These are phyloP conservation scores for Pseudachorutes palmiensis DNA, from an alignment of 1,140 invertebrate species.

Conservation along the genomic window DNA sequence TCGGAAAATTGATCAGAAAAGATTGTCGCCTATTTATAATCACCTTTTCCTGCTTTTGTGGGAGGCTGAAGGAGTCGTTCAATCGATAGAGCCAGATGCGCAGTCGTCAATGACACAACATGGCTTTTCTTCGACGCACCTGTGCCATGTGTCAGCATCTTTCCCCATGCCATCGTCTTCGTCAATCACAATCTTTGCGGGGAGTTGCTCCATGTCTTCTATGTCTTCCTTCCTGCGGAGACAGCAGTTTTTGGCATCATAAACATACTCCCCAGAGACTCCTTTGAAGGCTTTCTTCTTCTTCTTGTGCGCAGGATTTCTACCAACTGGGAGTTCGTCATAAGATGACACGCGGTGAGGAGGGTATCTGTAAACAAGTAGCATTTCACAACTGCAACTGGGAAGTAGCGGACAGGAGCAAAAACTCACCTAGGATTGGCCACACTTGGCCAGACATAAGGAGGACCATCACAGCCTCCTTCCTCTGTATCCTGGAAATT, in stretches of 20 bases:
- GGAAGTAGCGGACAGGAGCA: too few species aligned
- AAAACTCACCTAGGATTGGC: slow-evolving; percentile 5
- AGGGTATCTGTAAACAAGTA: neutral
- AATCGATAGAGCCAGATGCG: too few species aligned
- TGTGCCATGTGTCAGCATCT: too few species aligned
- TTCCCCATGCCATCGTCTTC: neutral
- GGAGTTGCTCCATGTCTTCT: neutral
- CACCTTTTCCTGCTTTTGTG: too few species aligned
- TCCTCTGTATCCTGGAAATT: neutral
- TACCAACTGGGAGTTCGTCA: neutral
- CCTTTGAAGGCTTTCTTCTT: neutral
- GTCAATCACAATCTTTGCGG: neutral
- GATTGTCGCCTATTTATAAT: too few species aligned
- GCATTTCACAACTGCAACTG: too few species aligned
- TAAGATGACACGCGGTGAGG: neutral
- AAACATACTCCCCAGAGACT: neutral
- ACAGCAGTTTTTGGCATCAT: neutral
- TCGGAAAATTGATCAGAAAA: too few species aligned
- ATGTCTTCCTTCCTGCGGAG: neutral
- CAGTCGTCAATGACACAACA: neutral
- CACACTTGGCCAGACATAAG: slow-evolving; percentile 5
- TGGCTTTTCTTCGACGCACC: too few species aligned
- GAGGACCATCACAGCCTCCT: neutral
- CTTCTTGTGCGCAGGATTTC: neutral
- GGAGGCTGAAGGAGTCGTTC: too few species aligned